phyloP scores from a whole-genome alignment of 2,113 vertebrate species.

The Balaenoptera acutorostrata region DNA sequence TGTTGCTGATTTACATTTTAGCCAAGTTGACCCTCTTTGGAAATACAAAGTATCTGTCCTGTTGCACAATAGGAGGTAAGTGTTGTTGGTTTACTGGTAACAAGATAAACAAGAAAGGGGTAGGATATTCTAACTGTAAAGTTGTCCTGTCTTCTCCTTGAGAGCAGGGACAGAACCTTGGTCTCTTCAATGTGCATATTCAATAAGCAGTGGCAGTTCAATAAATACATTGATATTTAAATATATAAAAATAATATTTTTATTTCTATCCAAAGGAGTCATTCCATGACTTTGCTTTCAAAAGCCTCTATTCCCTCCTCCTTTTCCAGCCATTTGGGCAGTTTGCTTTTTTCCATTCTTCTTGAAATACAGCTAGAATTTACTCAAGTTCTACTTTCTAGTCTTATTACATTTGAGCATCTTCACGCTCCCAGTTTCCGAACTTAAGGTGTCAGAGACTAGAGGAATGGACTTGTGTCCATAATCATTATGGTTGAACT shows the following conservation, averaged over 20 bases:
- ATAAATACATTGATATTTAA: background rate
- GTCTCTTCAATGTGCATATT: background rate
- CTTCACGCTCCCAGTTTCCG: background rate
- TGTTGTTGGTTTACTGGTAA: background rate
- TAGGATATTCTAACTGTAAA: background rate
- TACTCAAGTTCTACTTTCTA: background rate
- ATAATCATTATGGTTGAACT: background rate
- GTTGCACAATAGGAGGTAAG: background rate
- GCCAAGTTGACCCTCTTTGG: background rate
- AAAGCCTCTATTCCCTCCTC: background rate
- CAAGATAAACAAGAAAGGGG: background rate
- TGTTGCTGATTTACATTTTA: slow-evolving; percentile 11
- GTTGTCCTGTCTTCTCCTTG: background rate
- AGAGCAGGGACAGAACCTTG: background rate
- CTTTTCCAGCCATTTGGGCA: background rate
- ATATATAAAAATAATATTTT: background rate
- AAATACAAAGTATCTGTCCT: background rate
- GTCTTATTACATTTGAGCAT: background rate
- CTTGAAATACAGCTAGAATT: background rate
- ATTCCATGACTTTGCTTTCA: background rate
- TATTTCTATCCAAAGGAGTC: background rate
- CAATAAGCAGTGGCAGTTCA: background rate
- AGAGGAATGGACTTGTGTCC: background rate
- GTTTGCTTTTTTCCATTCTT: background rate
- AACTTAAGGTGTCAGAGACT: background rate